Evolutionary conservation across 1,140 invertebrate genomes (phyloP).

Genomic region (Acyrthosiphon pisum): DNA sequence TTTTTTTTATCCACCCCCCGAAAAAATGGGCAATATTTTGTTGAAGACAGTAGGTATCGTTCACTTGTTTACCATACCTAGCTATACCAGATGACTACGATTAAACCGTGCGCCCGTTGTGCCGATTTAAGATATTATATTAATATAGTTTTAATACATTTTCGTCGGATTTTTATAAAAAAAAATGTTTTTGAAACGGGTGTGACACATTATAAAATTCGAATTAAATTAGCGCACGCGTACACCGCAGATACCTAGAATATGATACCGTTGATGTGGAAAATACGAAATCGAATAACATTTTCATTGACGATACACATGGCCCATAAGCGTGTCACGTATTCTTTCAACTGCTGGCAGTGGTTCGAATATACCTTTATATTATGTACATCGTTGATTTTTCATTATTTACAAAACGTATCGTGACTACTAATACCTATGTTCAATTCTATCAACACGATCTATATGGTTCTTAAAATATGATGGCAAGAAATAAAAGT

Average conservation of each 20-base stretch:
- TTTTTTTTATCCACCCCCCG: background rate
- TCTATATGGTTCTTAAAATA: background rate
- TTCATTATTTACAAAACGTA: conserved; percentile 1
- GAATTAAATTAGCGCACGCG: too few species aligned
- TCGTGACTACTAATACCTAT: background rate
- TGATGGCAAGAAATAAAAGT: background rate
- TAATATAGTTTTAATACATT: too few species aligned
- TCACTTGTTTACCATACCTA: too few species aligned
- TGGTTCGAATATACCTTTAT: background rate
- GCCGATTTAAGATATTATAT: too few species aligned
- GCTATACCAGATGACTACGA: too few species aligned
- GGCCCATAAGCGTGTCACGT: background rate
- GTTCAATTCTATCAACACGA: background rate
- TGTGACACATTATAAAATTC: background rate
- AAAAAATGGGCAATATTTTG: too few species aligned
- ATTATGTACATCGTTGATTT: background rate
- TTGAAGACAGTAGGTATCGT: too few species aligned
- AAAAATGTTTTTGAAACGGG: background rate
- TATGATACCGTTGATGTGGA: too few species aligned
- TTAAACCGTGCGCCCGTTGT: too few species aligned
- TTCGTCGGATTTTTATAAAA: too few species aligned
- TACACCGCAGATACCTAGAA: too few species aligned
- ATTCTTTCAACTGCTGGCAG: background rate
- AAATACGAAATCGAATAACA: too few species aligned
- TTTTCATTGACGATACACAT: background rate